Evolutionary conservation across 2,888 invertebrate genomes (phyloP).

Genomic region (Drosophila antonietae): DNA sequence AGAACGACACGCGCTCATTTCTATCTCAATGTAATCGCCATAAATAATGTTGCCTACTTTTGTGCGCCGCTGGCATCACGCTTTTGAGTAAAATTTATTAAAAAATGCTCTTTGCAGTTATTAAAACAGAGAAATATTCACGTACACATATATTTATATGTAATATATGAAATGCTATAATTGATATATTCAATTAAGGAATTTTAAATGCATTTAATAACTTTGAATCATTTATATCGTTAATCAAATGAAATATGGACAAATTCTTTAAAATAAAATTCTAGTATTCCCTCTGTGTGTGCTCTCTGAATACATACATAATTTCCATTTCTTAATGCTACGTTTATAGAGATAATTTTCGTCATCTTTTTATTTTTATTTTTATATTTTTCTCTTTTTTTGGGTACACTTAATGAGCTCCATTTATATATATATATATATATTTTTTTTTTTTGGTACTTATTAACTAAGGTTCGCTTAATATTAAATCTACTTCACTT

Average conservation of each 20-base stretch:
- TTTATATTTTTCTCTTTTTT: too few species aligned
- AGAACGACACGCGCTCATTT: slow-evolving; percentile 8
- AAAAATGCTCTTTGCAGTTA: slow-evolving; percentile 58
- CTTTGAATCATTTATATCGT: slow-evolving; percentile 10
- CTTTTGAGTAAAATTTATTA: slow-evolving; percentile 61
- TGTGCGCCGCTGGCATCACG: slow-evolving; percentile 23
- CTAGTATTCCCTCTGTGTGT: slow-evolving; percentile 17
- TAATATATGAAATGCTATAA: slow-evolving; percentile 29
- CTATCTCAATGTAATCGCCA: slow-evolving; percentile 38
- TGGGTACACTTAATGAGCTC: slow-evolving; percentile 18
- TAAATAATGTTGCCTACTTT: slow-evolving; percentile 56
- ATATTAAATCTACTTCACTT: slow-evolving; percentile 48
- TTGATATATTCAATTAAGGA: slow-evolving; percentile 32
- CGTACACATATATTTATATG: neutral
- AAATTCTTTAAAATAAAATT: neutral
- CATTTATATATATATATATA: neutral
- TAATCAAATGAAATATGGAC: slow-evolving; percentile 6
- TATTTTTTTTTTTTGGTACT: slow-evolving; percentile 41
- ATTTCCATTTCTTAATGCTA: slow-evolving; percentile 18
- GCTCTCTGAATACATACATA: slow-evolving; percentile 18
- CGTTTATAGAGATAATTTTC: slow-evolving; percentile 5
- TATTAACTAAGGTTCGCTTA: slow-evolving; percentile 51
- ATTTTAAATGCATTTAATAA: slow-evolving; percentile 31
- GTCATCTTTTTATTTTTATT: too few species aligned
- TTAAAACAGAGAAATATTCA: slow-evolving; percentile 28